Evolutionary conservation across 2,888 invertebrate species (phyloP).

Genomic region (Ephialtes manifestator): DNA sequence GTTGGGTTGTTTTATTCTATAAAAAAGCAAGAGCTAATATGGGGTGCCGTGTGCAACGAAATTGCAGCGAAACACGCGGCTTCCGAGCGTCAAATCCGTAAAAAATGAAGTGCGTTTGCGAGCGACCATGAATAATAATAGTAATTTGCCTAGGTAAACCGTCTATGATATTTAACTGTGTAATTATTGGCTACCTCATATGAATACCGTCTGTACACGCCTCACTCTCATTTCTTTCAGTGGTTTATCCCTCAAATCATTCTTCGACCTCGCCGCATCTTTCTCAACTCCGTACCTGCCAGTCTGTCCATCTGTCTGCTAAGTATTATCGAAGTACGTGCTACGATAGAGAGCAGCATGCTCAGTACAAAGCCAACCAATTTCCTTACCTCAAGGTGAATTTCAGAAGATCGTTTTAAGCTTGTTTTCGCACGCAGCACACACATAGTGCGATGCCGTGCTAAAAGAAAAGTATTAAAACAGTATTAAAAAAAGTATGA

Average conservation of each 20-base stretch:
- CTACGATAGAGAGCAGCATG: background rate
- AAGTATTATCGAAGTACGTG: background rate
- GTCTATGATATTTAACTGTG: conserved; percentile 46
- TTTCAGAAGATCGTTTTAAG: conserved; percentile 71
- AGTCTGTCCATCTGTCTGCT: background rate
- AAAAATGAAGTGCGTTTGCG: background rate
- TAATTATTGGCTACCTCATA: conserved; percentile 22
- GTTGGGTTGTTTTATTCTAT: conserved; percentile 11
- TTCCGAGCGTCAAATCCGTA: background rate
- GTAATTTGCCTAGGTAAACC: conserved; percentile 46
- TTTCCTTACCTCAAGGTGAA: conserved; percentile 73
- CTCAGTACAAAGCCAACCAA: conserved; percentile 64
- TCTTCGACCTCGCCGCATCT: background rate
- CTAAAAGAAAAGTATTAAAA: too few species aligned
- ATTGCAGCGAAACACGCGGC: conserved; percentile 2
- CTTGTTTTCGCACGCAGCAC: conserved; percentile 37
- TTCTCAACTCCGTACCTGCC: background rate
- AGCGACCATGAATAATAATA: conserved; percentile 29
- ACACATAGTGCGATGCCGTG: conserved; percentile 57
- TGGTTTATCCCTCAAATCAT: conserved; percentile 6
- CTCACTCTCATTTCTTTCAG: background rate
- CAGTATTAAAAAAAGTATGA: too few species aligned
- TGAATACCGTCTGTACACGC: background rate
- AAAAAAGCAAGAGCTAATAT: conserved; percentile 1
- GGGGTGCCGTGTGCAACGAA: background rate